Conservation (phyloP, 37 sponge, comb jelly and placozoan genomes). For the Aplysina aerophoba region DNA sequence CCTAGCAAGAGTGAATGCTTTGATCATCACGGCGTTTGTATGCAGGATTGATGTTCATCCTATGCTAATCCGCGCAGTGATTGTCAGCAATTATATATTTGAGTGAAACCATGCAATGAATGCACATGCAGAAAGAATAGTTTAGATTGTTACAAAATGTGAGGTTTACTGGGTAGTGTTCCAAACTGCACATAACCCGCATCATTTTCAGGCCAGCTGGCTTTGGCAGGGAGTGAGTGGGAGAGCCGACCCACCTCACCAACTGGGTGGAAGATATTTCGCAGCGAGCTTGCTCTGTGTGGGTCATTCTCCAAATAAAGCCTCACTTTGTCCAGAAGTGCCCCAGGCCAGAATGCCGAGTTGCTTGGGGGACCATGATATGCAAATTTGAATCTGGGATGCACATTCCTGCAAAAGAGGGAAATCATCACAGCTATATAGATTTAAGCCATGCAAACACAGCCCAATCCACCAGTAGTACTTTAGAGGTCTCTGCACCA, state of each 20-base stretch:
- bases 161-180: constrained; percentile 20
- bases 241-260: background rate
- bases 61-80: no score
- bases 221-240: background rate
- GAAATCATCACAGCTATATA: background rate
- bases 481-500: background rate
- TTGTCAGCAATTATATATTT: no score
- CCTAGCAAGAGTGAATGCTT: no score
- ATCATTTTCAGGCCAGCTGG: constrained; percentile 60
- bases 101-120: no score
- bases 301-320: constrained; percentile 46
- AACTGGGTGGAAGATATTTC: constrained; percentile 66
- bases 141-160: constrained; percentile 18
- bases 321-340: constrained; percentile 61
- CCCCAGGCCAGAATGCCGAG: constrained; percentile 76
- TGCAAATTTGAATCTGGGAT: constrained; percentile 54
- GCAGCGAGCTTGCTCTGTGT: constrained; percentile 38
- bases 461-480: constrained; percentile 3
- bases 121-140: background rate
- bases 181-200: constrained; percentile 75
- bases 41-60: no score
- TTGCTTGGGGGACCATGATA: constrained; percentile 61
- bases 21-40: no score
- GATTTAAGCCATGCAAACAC: constrained; percentile 8
- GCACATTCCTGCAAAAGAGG: constrained; percentile 35